phyloP scores from a whole-genome alignment of 2,888 invertebrate species.

The Hermaeophaga mercurialis region DNA sequence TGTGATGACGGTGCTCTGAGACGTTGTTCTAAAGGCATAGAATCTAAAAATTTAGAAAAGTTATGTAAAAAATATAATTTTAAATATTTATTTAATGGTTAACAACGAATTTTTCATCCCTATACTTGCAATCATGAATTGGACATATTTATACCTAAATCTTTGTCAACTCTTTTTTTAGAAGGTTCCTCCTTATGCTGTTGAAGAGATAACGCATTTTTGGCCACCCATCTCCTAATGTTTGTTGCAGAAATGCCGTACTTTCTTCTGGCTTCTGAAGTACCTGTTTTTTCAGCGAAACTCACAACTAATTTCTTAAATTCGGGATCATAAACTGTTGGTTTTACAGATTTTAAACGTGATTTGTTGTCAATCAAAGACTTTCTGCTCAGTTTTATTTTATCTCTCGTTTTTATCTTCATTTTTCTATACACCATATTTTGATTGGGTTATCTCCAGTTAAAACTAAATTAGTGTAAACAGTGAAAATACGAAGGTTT shows the following conservation, averaged over 20 bases:
- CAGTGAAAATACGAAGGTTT: constrained; percentile 2
- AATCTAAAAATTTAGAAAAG: constrained; percentile 47
- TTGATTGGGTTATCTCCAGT: constrained; percentile 9
- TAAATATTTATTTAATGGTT: too few relatives aligned
- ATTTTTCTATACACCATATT: neutral
- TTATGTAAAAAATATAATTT: too few relatives aligned
- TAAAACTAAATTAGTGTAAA: too few relatives aligned
- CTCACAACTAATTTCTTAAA: constrained; percentile 51
- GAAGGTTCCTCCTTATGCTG: constrained; percentile 14
- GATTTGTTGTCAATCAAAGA: constrained; percentile 17
- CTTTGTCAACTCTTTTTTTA: neutral
- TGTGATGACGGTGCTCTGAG: constrained; percentile 26
- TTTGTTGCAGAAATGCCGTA: constrained; percentile 51
- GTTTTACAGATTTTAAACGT: constrained; percentile 21
- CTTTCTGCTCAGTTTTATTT: constrained; percentile 16
- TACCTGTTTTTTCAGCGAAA: constrained; percentile 50
- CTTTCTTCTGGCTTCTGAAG: constrained; percentile 45
- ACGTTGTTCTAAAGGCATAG: constrained; percentile 50
- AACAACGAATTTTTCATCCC: too few relatives aligned
- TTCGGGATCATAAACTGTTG: constrained; percentile 42
- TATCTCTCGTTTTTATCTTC: constrained; percentile 19
- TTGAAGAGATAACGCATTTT: constrained; percentile 40
- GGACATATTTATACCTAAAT: constrained; percentile 16
- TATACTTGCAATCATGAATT: too few relatives aligned
- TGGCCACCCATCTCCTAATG: constrained; percentile 50